Evolutionary conservation across 2,888 invertebrate genomes (phyloP), one percentile per base, ranked within the genome.

Genomic region (Danaus chrysippus): DNA sequence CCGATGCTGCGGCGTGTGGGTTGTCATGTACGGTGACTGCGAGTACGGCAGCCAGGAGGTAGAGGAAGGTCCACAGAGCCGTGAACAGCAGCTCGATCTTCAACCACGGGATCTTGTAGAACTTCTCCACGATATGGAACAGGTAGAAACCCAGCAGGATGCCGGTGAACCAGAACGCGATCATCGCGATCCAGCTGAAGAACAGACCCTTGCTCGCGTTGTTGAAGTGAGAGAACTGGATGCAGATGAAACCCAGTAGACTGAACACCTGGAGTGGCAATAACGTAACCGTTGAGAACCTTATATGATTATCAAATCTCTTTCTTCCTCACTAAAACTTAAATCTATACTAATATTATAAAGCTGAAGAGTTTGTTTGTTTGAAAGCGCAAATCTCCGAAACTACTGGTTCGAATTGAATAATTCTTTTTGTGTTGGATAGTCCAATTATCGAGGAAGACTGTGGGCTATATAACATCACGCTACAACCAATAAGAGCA

Each of bases 81-180:
- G 95, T 95, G 87, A 94, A 97, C 1, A 92, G 86, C 68, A 96
- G 92, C 90, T 97, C 97, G 68, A 96, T 93, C 84, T 94, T 94
- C 64, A 97, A 86, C 97, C 97, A 97, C 1, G 97, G 97, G 73
- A 97, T 94, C 84, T 93, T 94, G 81, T 94, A 94, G 78, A 95
- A 93, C 82, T 95, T 95, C 86, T 97, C 97, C 66, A 97, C 92
- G 34, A 97, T 92, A 80, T 97, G 97, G 85, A 97, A 96, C 66
- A 97, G 80, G 81, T 97, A 98, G 63, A 96, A 92, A 1, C 93
- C 93, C 13, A 97, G 91, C 58, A 97, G 86, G 68, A 96, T 93
- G 44, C 94, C 94, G 8, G 96, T 96, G 77, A 96, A 94, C 95
- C 96, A 96, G 82, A 98, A 95, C 15, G 95, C 97, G 15, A 93